These are phyloP conservation scores for Pollenia labialis DNA, from an alignment of 2,888 invertebrate species.

Conservation along the genomic window DNA sequence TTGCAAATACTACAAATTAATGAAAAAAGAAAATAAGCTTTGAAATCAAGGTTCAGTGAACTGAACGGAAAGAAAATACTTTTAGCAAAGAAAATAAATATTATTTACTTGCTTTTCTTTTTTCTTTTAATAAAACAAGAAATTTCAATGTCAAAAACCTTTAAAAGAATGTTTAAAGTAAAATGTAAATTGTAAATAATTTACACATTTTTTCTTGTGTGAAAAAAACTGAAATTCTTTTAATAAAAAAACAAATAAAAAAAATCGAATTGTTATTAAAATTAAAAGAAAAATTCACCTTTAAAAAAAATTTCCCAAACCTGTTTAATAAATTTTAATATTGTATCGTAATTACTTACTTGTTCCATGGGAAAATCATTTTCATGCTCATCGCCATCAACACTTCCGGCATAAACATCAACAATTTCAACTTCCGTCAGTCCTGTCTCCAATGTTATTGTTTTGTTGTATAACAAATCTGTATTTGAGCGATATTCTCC, in stretches of 20 bases:
- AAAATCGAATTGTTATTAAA: slow-evolving; percentile 2
- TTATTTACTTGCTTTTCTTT: background rate
- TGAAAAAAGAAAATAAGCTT: slow-evolving; percentile 18
- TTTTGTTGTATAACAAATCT: slow-evolving; percentile 91
- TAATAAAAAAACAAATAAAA: background rate
- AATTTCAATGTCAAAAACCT: slow-evolving; percentile 63
- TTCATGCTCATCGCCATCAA: slow-evolving; percentile 78
- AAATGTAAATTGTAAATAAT: slow-evolving; percentile 20
- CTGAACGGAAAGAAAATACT: slow-evolving; percentile 46
- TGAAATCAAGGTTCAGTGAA: slow-evolving; percentile 68
- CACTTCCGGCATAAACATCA: slow-evolving; percentile 89
- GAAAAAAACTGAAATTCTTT: background rate
- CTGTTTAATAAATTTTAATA: background rate
- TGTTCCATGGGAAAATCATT: slow-evolving; percentile 86
- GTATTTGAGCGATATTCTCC: slow-evolving; percentile 93
- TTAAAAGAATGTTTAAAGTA: slow-evolving; percentile 31
- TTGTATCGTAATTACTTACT: slow-evolving; percentile 81
- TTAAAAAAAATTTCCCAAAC: background rate
- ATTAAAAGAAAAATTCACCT: slow-evolving; percentile 17
- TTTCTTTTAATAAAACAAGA: background rate
- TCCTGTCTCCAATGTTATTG: slow-evolving; percentile 87
- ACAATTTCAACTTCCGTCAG: slow-evolving; percentile 91
- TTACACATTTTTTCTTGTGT: background rate
- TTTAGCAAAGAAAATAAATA: slow-evolving; percentile 17
- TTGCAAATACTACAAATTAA: background rate